Percentiles rank a stretch among this genome's conserved stretches.
These are phyloP conservation scores for Idaea biselata DNA, from an alignment of 2,888 invertebrate species.

Conservation along the genomic window DNA sequence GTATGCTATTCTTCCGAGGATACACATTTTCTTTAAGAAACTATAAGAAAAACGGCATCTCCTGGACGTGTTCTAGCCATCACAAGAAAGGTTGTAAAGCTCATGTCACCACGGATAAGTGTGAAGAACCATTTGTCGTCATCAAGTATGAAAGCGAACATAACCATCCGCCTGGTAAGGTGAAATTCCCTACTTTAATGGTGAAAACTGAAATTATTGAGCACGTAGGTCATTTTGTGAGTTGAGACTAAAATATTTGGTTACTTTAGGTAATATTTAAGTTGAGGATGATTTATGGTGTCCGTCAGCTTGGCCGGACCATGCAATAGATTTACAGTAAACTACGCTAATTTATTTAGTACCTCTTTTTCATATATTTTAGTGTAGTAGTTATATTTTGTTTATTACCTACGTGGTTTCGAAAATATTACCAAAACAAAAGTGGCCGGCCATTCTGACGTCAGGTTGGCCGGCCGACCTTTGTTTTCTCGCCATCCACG, in stretches of 20 bases:
- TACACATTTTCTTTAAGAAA: constrained; percentile 62
- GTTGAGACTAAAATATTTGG: background rate
- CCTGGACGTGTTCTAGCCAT: constrained; percentile 67
- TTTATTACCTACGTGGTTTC: too few relatives aligned
- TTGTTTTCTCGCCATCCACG: too few relatives aligned
- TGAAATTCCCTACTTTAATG: constrained; percentile 28
- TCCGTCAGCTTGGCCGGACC: too few relatives aligned
- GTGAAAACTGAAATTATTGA: constrained; percentile 31
- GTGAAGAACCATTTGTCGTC: constrained; percentile 37
- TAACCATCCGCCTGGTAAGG: constrained; percentile 47
- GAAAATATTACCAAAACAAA: too few relatives aligned
- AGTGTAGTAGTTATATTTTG: too few relatives aligned
- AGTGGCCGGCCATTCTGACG: too few relatives aligned
- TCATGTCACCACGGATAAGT: constrained; percentile 48
- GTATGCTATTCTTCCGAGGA: constrained; percentile 49
- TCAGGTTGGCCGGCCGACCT: too few relatives aligned
- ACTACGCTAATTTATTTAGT: too few relatives aligned
- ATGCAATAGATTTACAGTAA: too few relatives aligned
- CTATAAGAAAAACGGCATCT: constrained; percentile 45
- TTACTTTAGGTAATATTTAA: too few relatives aligned
- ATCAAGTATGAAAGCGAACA: constrained; percentile 40
- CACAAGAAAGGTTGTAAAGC: constrained; percentile 64
- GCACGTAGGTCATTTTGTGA: background rate
- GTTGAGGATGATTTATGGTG: too few relatives aligned
- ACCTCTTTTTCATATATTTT: too few relatives aligned